Base-by-base conservation (phyloP, 2,888 invertebrate genomes). In the Hipparchia semele region DNA sequence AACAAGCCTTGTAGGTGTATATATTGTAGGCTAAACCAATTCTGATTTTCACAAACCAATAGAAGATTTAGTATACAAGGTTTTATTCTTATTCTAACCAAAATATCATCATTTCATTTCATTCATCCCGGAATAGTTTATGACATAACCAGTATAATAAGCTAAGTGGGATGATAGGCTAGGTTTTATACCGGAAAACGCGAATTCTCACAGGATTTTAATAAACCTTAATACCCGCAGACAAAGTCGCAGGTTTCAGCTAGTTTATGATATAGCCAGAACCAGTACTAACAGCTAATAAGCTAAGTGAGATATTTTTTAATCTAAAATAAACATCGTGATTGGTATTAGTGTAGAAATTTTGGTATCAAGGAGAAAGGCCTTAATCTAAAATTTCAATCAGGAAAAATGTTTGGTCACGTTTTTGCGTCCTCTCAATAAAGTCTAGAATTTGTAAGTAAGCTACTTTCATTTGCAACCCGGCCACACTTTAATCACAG, bases 361-460 rank as follows among this genome's bases (percentile, higher is more conserved):
- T 49, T 67, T 59, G 33, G 49, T 58, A 62, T 23, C 12, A 49
- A 51, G 49, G 23, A 13, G n/a, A 64, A 53, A 51, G 13, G 12
- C 61, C 23, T 68, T 61, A 67, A 61, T 67, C 10, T 60, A 59
- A 71, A 64, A 71, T 71, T 71, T 67, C 71, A 68, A 71, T 73
- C 58, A 23, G 59, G 59, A 60, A 61, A 68, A 73, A 64, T 68
- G 68, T 62, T 73, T 71, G 51, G 56, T 33, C 70, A 70, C 23
- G 39, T 73, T 69, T 69, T 70, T 64, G 60, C 56, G 45, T 64
- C 53, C 58, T 65, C 58, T 70, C 69, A 59, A 69, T 73, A 45
- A 66, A 72, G 54, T 68, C 49, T 59, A 66, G 69, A 73, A 71
- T 71, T 67, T 67, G 56, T 71, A 54, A 71, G 71, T 61, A 53